phyloP scores from a whole-genome alignment of 2,113 vertebrate species.

The Chitala chitala region DNA sequence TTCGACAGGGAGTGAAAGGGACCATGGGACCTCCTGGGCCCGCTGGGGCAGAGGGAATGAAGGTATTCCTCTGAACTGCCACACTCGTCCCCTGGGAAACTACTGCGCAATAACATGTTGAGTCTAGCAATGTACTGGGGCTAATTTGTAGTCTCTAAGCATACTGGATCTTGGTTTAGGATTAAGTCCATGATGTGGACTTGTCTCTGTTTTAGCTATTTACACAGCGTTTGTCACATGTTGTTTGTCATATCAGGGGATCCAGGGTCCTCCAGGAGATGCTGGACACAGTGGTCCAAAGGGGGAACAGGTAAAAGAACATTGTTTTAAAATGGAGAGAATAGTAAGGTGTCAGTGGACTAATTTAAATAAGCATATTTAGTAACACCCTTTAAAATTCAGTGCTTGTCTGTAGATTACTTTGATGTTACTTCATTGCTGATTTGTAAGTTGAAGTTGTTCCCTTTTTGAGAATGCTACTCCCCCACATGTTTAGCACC shows the following conservation, averaged over 20 bases:
- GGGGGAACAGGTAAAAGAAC: conserved; percentile 68
- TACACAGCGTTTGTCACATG: background rate
- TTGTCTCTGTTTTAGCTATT: background rate
- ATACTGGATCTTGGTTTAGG: background rate
- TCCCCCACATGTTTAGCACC: background rate
- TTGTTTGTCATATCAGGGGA: conserved; percentile 58
- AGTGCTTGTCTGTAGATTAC: background rate
- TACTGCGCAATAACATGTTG: too few species aligned
- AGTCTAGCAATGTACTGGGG: too few species aligned
- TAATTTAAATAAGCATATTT: too few species aligned
- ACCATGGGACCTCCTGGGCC: conserved; percentile 61
- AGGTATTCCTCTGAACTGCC: conserved; percentile 53
- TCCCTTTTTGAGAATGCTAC: too few species aligned
- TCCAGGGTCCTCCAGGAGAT: conserved; percentile 55
- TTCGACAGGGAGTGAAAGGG: conserved; percentile 71
- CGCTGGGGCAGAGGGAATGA: conserved; percentile 62
- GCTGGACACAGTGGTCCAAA: conserved; percentile 59
- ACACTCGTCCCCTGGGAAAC: too few species aligned
- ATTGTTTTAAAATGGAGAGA: too few species aligned
- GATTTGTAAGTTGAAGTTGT: too few species aligned
- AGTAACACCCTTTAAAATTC: too few species aligned
- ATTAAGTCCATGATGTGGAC: background rate
- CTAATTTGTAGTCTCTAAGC: too few species aligned
- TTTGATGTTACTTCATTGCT: background rate
- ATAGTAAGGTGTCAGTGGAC: too few species aligned